Percentiles rank a stretch among this genome's conserved stretches.
These are phyloP conservation scores for Hydropotes inermis DNA, from an alignment of 2,113 vertebrate genomes.

Conservation along the genomic window DNA sequence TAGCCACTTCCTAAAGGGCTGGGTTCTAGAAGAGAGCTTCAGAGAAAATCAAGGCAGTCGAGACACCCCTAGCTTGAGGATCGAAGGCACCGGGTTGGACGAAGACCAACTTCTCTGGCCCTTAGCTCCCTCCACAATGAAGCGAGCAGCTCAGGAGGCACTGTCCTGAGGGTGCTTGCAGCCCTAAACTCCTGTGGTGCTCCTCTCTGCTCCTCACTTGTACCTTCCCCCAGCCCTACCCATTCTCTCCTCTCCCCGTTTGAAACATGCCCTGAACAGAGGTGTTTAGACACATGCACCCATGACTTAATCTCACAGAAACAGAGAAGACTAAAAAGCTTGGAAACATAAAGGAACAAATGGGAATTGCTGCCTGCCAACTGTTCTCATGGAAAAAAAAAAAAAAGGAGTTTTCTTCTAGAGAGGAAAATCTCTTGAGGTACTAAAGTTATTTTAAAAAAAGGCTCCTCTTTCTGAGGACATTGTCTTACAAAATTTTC, in stretches of 20 bases:
- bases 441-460: neutral
- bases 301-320: constrained; percentile 30
- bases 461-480: neutral
- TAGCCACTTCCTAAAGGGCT: neutral
- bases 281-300: constrained; percentile 12
- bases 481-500: neutral
- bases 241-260: neutral
- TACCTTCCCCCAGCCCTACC: neutral
- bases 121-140: neutral
- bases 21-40: neutral
- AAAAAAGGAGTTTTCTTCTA: constrained; percentile 24
- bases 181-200: neutral
- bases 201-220: neutral
- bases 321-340: constrained; percentile 19
- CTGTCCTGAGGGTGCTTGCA: neutral
- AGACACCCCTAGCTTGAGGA: neutral
- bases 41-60: neutral
- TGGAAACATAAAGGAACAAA: constrained; percentile 46
- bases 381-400: neutral
- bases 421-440: neutral
- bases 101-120: neutral
- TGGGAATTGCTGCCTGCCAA: constrained; percentile 36
- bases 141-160: neutral
- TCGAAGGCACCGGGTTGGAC: neutral
- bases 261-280: constrained; percentile 31